phyloP scores from a whole-genome alignment of 2,797 vertebrate genomes.

The Pseudotriccus pelzelni region DNA sequence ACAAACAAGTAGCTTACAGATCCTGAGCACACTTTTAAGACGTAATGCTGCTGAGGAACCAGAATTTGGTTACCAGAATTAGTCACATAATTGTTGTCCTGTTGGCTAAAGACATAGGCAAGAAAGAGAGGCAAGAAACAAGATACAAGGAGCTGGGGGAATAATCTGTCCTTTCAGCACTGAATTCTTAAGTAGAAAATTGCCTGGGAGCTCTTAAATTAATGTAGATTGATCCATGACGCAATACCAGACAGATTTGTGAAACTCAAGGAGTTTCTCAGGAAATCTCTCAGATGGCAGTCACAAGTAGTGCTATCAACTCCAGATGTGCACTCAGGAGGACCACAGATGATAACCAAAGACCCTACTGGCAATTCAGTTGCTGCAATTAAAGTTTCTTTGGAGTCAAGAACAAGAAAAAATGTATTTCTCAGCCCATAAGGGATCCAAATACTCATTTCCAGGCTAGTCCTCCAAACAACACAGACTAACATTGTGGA shows the following conservation, averaged over 20 bases:
- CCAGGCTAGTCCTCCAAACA: background rate
- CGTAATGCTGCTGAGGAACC: background rate
- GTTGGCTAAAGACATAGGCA: background rate
- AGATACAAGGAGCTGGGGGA: accelerated
- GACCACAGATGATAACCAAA: background rate
- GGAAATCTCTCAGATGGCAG: background rate
- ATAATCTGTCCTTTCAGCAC: background rate
- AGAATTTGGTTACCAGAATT: background rate
- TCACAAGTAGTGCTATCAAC: background rate
- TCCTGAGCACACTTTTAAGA: background rate
- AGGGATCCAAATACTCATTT: background rate
- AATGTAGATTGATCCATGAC: background rate
- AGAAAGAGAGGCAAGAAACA: background rate
- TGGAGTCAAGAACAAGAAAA: background rate
- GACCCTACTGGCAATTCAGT: background rate
- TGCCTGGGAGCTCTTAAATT: background rate
- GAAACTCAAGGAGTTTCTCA: background rate
- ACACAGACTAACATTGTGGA: background rate
- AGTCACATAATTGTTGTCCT: background rate
- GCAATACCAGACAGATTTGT: background rate
- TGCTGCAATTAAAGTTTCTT: background rate
- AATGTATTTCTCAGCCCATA: background rate
- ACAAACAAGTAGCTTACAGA: background rate
- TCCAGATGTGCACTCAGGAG: background rate
- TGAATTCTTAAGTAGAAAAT: background rate